Base-by-base conservation (phyloP, 2,797 vertebrate genomes). In the Parambassis ranga region DNA sequence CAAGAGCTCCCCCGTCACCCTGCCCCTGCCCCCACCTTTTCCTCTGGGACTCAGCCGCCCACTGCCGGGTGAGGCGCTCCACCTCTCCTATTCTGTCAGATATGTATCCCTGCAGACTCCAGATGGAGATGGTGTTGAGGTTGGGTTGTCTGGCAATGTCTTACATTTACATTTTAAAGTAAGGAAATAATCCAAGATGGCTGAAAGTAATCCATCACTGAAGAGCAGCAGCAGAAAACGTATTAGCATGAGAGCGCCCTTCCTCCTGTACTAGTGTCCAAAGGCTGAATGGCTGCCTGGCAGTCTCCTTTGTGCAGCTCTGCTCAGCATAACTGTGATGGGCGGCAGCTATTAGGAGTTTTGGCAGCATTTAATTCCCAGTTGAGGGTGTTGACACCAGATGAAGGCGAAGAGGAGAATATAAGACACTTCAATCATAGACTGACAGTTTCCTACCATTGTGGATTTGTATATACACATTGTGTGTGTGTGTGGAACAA, bases 331-430 rank as follows among this genome's bases (percentile, higher is more conserved):
- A 35, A 6, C 47, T 50, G 35, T 65, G 65, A 80, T 38, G 58
- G 56, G 61, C 56, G 70, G 59, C 49, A 74, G 44, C 72, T 53
- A 71, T 42, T 58, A 65, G 27, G 33, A 57, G 28, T 28, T 42
- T 58, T 76, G 49, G 33, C 44, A 75, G 49, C 36, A 39, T 64
- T 76, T 63, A 53, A 71, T 70, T 71, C 83, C 73, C 76, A 79
- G 20, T 60, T 69, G 81, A 72, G 41, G 46, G 53, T 31, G 60
- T 64, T 70, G 59, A 81, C 71, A 81, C 74, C 53, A 60, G 63
- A 61, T 55, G 42, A 46, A 48, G 56, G 47, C 53, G 65, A 53
- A 48, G 41, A 60, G 46, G 56, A 37, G 13, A 56, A 46, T 57
- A 67, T 46, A 37, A 57, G 55, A 58, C 44, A 46, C 63, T 75